Conservation (phyloP, 2,797 vertebrate species). For the Falco biarmicus region DNA sequence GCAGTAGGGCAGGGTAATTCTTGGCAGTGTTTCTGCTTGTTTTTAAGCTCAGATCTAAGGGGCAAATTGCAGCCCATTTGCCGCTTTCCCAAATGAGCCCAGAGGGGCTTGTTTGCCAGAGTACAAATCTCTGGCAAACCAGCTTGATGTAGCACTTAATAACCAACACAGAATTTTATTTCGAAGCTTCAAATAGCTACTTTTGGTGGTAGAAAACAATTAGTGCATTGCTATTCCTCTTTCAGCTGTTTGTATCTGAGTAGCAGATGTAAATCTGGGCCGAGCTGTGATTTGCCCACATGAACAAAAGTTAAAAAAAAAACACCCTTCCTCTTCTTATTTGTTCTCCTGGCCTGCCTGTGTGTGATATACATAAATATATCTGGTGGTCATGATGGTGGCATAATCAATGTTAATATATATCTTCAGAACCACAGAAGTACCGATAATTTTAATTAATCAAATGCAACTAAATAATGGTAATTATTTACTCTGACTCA, state of each 20-base stretch:
- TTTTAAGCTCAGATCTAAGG: slow-evolving; percentile 15
- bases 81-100: slow-evolving; percentile 33
- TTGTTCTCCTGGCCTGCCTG: neutral
- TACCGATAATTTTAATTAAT: neutral
- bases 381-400: neutral
- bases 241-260: neutral
- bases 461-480: neutral
- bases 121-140: slow-evolving; percentile 33
- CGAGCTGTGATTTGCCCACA: neutral
- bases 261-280: neutral
- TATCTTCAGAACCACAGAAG: neutral
- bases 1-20: slow-evolving; percentile 3
- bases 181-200: neutral
- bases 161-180: neutral
- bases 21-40: neutral
- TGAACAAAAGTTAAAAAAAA: neutral
- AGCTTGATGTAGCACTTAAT: neutral
- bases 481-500: neutral
- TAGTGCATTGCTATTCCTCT: neutral
- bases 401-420: neutral
- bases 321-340: neutral
- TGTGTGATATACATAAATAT: neutral
- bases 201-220: neutral
- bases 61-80: slow-evolving; percentile 1
- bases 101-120: slow-evolving; percentile 1